Base-by-base conservation (phyloP, 2,797 vertebrate genomes). In the Fistularia tabacaria region DNA sequence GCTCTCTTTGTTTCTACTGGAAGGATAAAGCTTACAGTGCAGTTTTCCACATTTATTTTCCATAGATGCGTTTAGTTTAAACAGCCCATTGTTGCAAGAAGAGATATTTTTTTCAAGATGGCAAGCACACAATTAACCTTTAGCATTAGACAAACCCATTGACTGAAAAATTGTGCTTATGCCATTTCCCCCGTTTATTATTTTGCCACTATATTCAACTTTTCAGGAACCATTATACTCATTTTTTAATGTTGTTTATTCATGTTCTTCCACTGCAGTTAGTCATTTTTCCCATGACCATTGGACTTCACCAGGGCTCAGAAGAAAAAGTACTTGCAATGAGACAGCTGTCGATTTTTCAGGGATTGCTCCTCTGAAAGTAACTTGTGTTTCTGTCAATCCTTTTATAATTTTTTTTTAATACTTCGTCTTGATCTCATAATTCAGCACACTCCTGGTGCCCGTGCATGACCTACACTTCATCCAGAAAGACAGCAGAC, bases 1-100 rank as follows among this genome's bases (percentile, higher is more conserved):
- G 58, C 71, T 69, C 53, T 57, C 52, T 69, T 67, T 73, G 64
- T 77, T 81, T 66, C 53, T 63, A 14, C 8, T 25, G 25, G 25
- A 52, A 44, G 43, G 14, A 45, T 50, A 50, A 64, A 10, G 39
- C 39, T 45, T 56, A 49, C 48, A 6, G 25, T 54, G 36, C 47
- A 55, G 7, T 63, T 70, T 71, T 66, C 51, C 49, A 38, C 15
- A 5, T 62, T 51, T 40, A 39, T 48, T 52, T 59, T 25, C 37
- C 62, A 38, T 59, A 52, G 51, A 75, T 64, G 54, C 43, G 46
- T 50, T 66, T 10, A 42, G 39, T 62, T 38, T 56, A 61, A 74
- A 71, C 10, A 66, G 49, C 55, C 38, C 54, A 49, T n/a, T 38
- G 45, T 56, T 44, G 49, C 45, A 39, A 25, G 51, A n/a, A 52